phyloP scores from a whole-genome alignment of 1,140 invertebrate genomes.

The Neotoxoptera formosana region DNA sequence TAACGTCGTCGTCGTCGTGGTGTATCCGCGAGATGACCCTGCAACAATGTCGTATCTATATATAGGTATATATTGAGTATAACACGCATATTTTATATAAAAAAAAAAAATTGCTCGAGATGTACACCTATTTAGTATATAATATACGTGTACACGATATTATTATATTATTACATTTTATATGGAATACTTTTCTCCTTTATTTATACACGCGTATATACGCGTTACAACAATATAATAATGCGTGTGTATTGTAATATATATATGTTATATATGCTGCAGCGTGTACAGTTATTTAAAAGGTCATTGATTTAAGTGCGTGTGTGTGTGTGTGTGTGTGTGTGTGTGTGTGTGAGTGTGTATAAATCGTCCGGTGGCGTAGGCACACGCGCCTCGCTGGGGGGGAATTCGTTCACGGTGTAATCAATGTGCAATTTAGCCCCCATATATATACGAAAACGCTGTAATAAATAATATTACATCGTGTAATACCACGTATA shows the following conservation, averaged over 20 bases:
- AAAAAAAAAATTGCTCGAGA: neutral
- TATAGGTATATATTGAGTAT: neutral
- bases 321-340: neutral
- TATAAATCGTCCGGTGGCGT: neutral
- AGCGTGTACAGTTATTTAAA: slow-evolving; percentile 22
- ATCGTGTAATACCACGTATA: neutral
- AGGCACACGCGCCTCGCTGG: neutral
- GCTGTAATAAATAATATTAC: neutral
- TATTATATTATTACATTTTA: neutral
- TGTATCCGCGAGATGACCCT: neutral
- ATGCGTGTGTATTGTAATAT: neutral
- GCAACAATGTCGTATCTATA: neutral
- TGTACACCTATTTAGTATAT: neutral
- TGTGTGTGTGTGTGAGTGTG: neutral
- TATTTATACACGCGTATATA: neutral
- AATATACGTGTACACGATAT: neutral
- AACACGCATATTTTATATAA: neutral
- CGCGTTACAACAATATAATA: neutral
- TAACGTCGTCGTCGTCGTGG: neutral
- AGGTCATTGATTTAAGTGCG: slow-evolving; percentile 32
- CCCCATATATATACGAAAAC: neutral
- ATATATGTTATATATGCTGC: neutral
- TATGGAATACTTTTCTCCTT: neutral
- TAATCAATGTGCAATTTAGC: slow-evolving; percentile 43
- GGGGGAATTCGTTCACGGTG: slow-evolving; percentile 43